Percentiles rank a stretch among this genome's conserved stretches.
Evolutionary conservation across 1,140 invertebrate species (phyloP).

Genomic region (Halictus rubicundus): DNA sequence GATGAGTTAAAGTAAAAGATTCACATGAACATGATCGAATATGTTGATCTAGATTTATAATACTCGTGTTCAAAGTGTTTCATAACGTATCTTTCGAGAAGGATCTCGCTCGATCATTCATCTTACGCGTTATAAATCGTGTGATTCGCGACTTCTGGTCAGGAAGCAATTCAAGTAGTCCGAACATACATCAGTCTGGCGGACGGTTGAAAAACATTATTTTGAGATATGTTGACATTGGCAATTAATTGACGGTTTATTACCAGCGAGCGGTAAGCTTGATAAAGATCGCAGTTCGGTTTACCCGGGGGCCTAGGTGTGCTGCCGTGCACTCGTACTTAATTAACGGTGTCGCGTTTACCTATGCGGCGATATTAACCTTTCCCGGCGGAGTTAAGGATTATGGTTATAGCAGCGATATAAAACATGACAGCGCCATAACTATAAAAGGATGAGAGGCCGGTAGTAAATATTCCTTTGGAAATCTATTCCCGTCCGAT

Average conservation of each 20-base stretch:
- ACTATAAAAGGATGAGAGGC: slow-evolving; percentile 8
- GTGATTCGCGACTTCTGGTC: too few species aligned
- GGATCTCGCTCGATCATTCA: too few species aligned
- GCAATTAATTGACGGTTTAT: background rate
- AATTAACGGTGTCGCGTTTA: slow-evolving; percentile 21
- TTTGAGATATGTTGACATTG: background rate
- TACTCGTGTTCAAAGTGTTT: too few species aligned
- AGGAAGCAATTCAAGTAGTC: too few species aligned
- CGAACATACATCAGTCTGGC: too few species aligned
- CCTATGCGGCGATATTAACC: background rate
- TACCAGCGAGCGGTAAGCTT: background rate
- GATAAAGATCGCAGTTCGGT: background rate
- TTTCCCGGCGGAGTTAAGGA: background rate
- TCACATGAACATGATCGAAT: too few species aligned
- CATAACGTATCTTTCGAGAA: too few species aligned
- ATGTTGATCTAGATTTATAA: too few species aligned
- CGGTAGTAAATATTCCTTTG: slow-evolving; percentile 2
- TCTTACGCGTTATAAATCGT: too few species aligned
- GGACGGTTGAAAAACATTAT: background rate
- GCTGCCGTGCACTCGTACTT: background rate
- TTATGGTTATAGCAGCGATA: slow-evolving; percentile 21
- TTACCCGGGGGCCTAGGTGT: background rate
- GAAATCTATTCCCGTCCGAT: slow-evolving; percentile 4
- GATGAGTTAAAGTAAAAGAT: too few species aligned
- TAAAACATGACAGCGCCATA: slow-evolving; percentile 8